Evolutionary conservation across 2,888 invertebrate genomes (phyloP).

Genomic region (Eristalis arbustorum): DNA sequence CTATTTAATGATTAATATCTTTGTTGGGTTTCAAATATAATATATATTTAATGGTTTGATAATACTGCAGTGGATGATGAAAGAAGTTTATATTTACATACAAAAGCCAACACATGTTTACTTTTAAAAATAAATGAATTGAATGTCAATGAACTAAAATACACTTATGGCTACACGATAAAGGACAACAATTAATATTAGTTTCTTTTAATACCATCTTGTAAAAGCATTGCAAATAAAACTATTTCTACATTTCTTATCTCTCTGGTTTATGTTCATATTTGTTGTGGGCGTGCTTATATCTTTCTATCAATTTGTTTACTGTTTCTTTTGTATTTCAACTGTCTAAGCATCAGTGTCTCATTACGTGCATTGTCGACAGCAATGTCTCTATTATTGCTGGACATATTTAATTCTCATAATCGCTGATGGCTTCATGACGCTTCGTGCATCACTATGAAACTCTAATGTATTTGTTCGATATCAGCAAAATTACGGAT

Average conservation of each 20-base stretch:
- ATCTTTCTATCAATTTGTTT: background rate
- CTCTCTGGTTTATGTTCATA: background rate
- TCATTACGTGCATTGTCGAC: no score
- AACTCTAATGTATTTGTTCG: no score
- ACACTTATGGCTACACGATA: background rate
- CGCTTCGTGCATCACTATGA: no score
- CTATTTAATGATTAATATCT: background rate
- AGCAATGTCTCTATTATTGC: fast-evolving
- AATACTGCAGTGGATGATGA: background rate
- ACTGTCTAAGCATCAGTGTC: no score
- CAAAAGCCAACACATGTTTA: slow-evolving; percentile 3
- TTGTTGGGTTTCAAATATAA: background rate
- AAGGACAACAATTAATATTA: background rate
- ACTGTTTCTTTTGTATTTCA: background rate
- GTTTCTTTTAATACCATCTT: background rate
- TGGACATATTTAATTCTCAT: no score
- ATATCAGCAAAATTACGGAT: no score
- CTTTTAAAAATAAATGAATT: slow-evolving; percentile 1
- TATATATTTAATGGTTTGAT: background rate
- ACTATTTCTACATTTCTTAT: background rate
- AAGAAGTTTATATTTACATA: background rate
- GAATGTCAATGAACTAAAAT: slow-evolving; percentile 9
- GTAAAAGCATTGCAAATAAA: background rate
- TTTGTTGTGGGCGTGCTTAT: background rate
- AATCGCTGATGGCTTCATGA: no score